Conservation (phyloP, 2,888 invertebrate species). For the Clitarchus hookeri region DNA sequence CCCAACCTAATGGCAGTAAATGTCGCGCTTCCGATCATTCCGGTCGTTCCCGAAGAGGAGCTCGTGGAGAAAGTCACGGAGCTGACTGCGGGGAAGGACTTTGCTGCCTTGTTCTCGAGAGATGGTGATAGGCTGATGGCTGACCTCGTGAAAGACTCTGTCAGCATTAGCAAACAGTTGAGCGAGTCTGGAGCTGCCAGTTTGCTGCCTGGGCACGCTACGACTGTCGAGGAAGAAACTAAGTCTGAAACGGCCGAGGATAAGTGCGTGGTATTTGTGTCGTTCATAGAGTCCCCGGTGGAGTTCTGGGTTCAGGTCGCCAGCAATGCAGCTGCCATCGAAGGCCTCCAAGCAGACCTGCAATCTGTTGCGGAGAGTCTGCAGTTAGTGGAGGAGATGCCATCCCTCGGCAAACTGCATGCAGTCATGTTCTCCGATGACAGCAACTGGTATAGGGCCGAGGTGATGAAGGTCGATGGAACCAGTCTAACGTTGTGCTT, state of each 20-base stretch:
- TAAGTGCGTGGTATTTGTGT: background rate
- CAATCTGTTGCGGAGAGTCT: constrained; percentile 62
- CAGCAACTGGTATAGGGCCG: constrained; percentile 69
- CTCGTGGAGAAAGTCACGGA: constrained; percentile 55
- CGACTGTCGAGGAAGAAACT: background rate
- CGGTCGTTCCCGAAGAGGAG: constrained; percentile 52
- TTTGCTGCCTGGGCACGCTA: background rate
- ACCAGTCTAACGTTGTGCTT: constrained; percentile 67
- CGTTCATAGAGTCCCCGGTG: constrained; percentile 58
- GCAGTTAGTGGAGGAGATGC: constrained; percentile 27
- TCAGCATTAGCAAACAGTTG: constrained; percentile 59
- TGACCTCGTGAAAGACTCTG: constrained; percentile 58
- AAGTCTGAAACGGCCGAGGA: constrained; percentile 29
- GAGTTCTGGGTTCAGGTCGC: constrained; percentile 79
- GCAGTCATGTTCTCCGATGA: constrained; percentile 70
- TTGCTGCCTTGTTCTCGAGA: constrained; percentile 60
- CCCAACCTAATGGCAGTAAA: constrained; percentile 51
- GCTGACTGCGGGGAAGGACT: constrained; percentile 55
- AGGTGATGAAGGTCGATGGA: constrained; percentile 55
- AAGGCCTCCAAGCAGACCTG: constrained; percentile 60
- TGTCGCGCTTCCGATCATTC: constrained; percentile 48
- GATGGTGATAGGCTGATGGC: constrained; percentile 61
- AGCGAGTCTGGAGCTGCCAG: constrained; percentile 49
- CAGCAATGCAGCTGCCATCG: constrained; percentile 50
- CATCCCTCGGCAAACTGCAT: constrained; percentile 60